Evolutionary conservation across 2,113 vertebrate species (phyloP), one percentile per base, ranked within the genome.

Genomic region (Xiphophorus couchianus): DNA sequence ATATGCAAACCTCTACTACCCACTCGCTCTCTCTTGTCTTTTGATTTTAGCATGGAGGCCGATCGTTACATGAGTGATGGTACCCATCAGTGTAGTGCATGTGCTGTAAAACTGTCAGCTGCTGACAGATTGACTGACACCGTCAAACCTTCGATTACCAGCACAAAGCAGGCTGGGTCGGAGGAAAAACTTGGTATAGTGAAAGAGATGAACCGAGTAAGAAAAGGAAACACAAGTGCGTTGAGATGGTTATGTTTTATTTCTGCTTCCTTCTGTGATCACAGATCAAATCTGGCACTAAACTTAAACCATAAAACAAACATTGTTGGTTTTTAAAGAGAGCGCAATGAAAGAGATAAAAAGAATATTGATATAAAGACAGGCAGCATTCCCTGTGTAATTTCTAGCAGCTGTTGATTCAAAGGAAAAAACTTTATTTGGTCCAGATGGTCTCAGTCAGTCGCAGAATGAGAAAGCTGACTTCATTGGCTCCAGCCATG

Each of bases 61-160:
- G 92, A 92, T 93, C 91, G 88, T 94, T 91, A 84, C 74, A 86
- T 96, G 95, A 96, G 91, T 94, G 92, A 89, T 94, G 93, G 90
- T 65, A 78, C 90, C 93, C 87, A 90, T 94, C 94, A 90, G 88
- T 87, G 84, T 93, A 93, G 93, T 96, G 95, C 94, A 93, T 93
- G 93, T 94, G 94, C 92, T 94, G 94, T 95, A 93, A 93, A 92
- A 93, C 94, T 95, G 93, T 95, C 94, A 90, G 93, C 91, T 84
- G 60, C 90, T 92, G 93, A 95, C 93, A 94, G 94, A 94, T 91
- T 94, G 94, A 95, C 91, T 90, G 91, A 93, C 91, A 92, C 78
- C 89, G 90, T 1, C 80, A 88, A 84, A 91, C 86, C 89, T 93
- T 95, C 92, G 78, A 94, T 95, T 94, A 94, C 84, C 70, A 64